Base-by-base conservation (phyloP, 2,113 vertebrate genomes). In the Carassius carassius region DNA sequence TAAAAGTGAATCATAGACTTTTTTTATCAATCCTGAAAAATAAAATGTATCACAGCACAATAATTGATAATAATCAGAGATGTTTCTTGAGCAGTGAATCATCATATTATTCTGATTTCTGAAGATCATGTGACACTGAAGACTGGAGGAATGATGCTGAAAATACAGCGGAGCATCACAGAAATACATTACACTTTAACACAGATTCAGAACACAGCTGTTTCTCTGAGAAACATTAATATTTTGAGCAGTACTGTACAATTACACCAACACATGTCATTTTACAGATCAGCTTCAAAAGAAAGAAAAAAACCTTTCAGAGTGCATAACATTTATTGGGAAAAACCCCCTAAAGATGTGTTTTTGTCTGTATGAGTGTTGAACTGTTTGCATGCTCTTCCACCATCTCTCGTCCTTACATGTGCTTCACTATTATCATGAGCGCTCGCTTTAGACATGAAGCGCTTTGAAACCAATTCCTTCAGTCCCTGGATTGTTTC, bases 401-500 rank as follows among this genome's bases (percentile, higher is more conserved):
- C 35, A 37, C 0, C 35, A 3, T 37, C 23, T 69, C 25, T 3
- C 1, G 29, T 69, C 63, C 23, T 14, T 32, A 29, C 10, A 19
- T 69, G 41, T 44, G 41, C 41, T 44, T 44, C 41, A 44, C 41
- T 60, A 58, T 60, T 14, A 37, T 35, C 19, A 21, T 12, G 12
- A 19, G 44, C 25, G 23, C 13, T 56, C 0, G 13, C 14, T 77
- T 56, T 51, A 32, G 23, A 51, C 23, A 51, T 29, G 73, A 75
- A 51, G 6, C 23, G 17, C 32, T 69, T 37, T 69, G 65, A 69
- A 69, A 69, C 2, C 32, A 37, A 69, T 69, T 17, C 29, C 47
- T 17, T 58, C 21, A 58, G 62, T 78, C n/a, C 0, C 86, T 92
- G 77, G 23, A 91, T 88, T 37, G 65, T 11, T 69, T 69, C 29